Evolutionary conservation across 2,888 invertebrate species (phyloP), one percentile per base, ranked within the genome.

Genomic region (Pterostichus niger): DNA sequence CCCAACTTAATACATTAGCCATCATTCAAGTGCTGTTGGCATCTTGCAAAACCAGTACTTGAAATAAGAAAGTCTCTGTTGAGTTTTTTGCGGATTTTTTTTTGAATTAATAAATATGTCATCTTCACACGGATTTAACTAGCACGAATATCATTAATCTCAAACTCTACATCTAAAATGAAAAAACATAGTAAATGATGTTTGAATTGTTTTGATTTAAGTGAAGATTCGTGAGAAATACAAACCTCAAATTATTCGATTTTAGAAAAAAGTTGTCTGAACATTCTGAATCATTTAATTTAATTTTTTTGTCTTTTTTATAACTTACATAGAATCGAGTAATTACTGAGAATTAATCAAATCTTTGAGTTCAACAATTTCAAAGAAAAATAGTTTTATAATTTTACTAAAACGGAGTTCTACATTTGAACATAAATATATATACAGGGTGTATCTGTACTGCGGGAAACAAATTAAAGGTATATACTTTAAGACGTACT

Each of bases 51-150:
- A 71, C 68, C 44, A 44, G 68, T 71, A 44, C 68, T 44, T 71
- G 68, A 71, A 56, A 71, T 71, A 71, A 44, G 68, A 71, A 71
- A 71, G 68, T 71, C 17, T 71, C 17, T 71, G 40, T 10, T 44
- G 46, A 46, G 40, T 71, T 71, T 24, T 71, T 71, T 71, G 40
- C 44, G 0, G 40, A 61, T n/a, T 64, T 64, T 71, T 64, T 71
- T 35, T 40, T 71, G 13, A 15, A 9, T 40, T 40, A 71, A 44
- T 71, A 71, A 40, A 68, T 71, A 44, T 71, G 68, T 44, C 68
- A 71, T 71, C 68, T 71, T 71, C 68, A 71, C 68, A 64, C 64
- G 64, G 64, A 64, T n/a, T 64, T 64, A 33, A 33, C 64, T 64
- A 64, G 33, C 64, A 64, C 64, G 64, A 64, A 64, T 64, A 64